phyloP scores from a whole-genome alignment of 2,797 vertebrate genomes.

The Sebastolobus alascanus region DNA sequence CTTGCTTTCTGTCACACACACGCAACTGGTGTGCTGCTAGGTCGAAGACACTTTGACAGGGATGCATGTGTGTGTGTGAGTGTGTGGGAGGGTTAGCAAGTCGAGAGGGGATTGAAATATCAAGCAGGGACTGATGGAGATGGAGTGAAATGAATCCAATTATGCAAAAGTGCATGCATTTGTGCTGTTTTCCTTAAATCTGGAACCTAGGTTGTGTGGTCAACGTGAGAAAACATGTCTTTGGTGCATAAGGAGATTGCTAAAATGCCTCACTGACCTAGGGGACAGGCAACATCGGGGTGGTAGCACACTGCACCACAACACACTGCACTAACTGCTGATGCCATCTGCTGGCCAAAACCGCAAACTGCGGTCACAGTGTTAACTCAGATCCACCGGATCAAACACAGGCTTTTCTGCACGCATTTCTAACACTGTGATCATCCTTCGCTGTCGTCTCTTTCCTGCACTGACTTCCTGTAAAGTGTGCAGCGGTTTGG shows the following conservation, averaged over 20 bases:
- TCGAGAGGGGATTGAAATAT: conserved; percentile 29
- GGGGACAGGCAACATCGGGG: conserved; percentile 8
- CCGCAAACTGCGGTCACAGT: conserved; percentile 57
- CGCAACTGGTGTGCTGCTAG: conserved; percentile 30
- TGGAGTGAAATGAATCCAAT: not conserved
- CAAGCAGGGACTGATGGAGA: conserved; percentile 15
- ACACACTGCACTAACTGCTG: conserved; percentile 73
- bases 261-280: conserved; percentile 17
- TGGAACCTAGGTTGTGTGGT: not conserved
- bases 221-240: not conserved
- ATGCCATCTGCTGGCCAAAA: conserved; percentile 84
- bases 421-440: conserved; percentile 13
- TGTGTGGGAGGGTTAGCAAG: conserved; percentile 38
- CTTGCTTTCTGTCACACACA: not conserved
- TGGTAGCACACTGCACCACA: conserved; percentile 26
- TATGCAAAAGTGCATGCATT: not conserved
- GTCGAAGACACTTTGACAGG: conserved; percentile 40
- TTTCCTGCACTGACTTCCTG: not conserved
- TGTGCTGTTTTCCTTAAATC: not conserved
- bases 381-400: conserved; percentile 20
- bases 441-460: not conserved
- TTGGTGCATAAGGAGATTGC: not conserved
- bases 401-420: conserved; percentile 15
- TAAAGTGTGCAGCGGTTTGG: not conserved
- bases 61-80: conserved; percentile 20